Evolutionary conservation across 2,888 invertebrate genomes (phyloP), one percentile per base, ranked within the genome.

Genomic region (Lacanobia wlatinum): DNA sequence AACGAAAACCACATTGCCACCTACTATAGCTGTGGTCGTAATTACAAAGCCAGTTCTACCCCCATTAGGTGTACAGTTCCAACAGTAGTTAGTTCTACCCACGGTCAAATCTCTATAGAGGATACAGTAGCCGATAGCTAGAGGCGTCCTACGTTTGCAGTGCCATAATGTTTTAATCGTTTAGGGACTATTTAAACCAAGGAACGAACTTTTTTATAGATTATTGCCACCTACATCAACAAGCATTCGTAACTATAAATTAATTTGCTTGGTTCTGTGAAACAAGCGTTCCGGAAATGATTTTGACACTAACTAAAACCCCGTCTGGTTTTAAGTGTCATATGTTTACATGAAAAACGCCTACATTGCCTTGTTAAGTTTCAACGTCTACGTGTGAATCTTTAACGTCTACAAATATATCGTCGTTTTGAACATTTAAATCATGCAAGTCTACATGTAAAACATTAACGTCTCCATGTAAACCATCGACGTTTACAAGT

Each of bases 31-130:
- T 62, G 52, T 73, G 62, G 34, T 48, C 55, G 68, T 78, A 80
- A 80, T 80, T 82, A 80, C 69, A 69, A 77, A 78, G 59, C 68
- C 55, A 69, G 66, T 70, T 67, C 64, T 72, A 59, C 62, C 61
- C 62, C 58, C 68, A 80, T 82, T 73, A 78, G 28, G 38, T 67
- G 66, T 78, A 82, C 80, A 73, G 79, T 83, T 73, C 60, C 62
- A 62, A 77, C 71, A 67, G 71, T 56, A 67, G 52, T 65, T 75
- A 46, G 21, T 28, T 48, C 80, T 40, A 43, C 80, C 79, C 73
- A 80, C 80, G 63, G 52, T 50, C 38, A n/a, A 63, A 76, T 50
- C 56, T 50, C 55, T 34, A 56, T 34, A 66, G 55, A 59, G 71
- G 43, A 78, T 34, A 80, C 69, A 38, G 73, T 79, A 73, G 83